Conservation (phyloP, 2,797 vertebrate genomes). For the Nothura maculosa region DNA sequence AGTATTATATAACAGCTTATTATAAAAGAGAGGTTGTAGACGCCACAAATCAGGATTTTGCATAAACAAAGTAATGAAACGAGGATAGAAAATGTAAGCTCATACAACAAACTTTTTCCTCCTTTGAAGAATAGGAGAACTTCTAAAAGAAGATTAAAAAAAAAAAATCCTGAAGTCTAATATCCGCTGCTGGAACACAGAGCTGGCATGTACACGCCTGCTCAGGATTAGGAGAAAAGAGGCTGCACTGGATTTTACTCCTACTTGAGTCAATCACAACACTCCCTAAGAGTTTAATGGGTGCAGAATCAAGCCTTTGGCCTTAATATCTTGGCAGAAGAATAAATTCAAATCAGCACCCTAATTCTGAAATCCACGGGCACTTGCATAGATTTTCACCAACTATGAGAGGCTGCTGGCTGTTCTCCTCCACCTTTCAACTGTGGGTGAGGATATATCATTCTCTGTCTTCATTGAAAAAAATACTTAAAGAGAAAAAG, state of each 20-base stretch:
- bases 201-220: neutral
- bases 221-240: conserved; percentile 3
- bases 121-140: neutral
- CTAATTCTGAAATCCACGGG: conserved; percentile 12
- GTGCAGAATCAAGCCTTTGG: neutral
- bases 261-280: neutral
- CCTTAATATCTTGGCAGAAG: conserved; percentile 8
- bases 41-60: conserved; percentile 41
- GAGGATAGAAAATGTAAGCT: neutral
- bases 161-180: neutral
- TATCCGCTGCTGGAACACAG: neutral
- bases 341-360: conserved; percentile 9
- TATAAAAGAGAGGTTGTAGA: conserved; percentile 33
- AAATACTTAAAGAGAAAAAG: neutral
- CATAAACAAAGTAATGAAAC: conserved; percentile 42
- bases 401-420: neutral
- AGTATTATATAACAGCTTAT: conserved; percentile 48
- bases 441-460: neutral
- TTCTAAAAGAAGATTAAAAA: neutral
- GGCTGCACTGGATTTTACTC: neutral
- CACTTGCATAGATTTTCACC: neutral
- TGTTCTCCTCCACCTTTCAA: neutral
- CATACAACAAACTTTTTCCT: neutral
- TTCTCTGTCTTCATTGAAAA: conserved; percentile 3
- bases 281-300: neutral